Conservation (phyloP, 1,140 invertebrate genomes). For the Paralvinella palmiformis region DNA sequence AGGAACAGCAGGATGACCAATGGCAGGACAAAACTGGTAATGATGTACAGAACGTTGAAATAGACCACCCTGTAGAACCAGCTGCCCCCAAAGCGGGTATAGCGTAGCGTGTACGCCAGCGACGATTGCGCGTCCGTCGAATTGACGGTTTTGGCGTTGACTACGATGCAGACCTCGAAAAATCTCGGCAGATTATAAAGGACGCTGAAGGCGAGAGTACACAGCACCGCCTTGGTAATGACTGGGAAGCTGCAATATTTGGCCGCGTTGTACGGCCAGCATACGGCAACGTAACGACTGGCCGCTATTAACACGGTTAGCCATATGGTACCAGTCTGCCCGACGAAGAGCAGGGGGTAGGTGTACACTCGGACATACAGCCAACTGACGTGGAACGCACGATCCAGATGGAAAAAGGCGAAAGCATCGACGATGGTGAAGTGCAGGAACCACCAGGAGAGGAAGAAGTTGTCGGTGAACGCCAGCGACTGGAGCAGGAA, state of each 20-base stretch:
- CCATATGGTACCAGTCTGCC: conserved; percentile 13
- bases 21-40: conserved; percentile 8
- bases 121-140: neutral
- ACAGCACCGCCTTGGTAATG: neutral
- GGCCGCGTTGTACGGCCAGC: conserved; percentile 2
- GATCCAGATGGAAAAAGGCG: neutral
- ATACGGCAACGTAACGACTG: conserved; percentile 1
- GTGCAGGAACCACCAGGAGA: conserved; percentile 3
- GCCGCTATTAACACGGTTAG: conserved; percentile 13
- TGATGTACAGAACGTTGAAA: conserved; percentile 4
- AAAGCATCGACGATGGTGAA: neutral
- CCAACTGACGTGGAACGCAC: neutral
- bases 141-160: too few species aligned
- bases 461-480: neutral
- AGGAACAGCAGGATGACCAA: conserved; percentile 4
- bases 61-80: neutral
- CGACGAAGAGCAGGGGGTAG: conserved; percentile 12
- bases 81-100: neutral
- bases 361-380: conserved; percentile 4
- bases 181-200: conserved; percentile 12
- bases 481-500: conserved; percentile 4
- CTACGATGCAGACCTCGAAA: conserved; percentile 1
- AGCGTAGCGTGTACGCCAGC: neutral
- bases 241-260: conserved; percentile 1
- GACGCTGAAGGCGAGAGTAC: neutral